A percentile compares a stretch with the other conserved stretches of the same genome.
Evolutionary conservation across 2,113 vertebrate species (phyloP).

Genomic region (Clarias magur): DNA sequence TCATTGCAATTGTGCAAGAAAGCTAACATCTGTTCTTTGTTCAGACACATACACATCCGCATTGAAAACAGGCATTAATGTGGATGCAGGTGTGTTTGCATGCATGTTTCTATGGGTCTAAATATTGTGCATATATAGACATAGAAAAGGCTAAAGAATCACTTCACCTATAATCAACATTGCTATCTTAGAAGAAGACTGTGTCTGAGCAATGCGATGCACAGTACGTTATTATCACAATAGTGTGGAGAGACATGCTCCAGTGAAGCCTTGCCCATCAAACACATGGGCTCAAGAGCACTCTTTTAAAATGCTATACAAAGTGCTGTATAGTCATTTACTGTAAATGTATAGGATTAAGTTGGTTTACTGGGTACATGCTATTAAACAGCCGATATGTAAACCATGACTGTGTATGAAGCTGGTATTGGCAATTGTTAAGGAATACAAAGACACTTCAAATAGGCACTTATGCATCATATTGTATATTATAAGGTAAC

Average conservation of each 20-base stretch:
- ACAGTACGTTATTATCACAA: neutral
- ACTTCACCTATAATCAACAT: neutral
- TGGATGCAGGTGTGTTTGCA: neutral
- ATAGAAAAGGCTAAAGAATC: neutral
- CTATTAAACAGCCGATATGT: constrained; percentile 7
- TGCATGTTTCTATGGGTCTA: neutral
- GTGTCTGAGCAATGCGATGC: neutral
- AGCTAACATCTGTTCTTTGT: constrained; percentile 10
- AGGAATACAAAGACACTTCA: neutral
- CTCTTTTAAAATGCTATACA: neutral
- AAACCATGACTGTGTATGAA: neutral
- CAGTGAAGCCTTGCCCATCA: constrained; percentile 3
- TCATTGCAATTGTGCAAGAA: constrained; percentile 15
- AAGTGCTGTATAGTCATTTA: neutral
- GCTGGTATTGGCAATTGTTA: neutral
- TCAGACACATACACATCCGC: neutral
- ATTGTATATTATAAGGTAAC: neutral
- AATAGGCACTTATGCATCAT: neutral
- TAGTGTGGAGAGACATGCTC: neutral
- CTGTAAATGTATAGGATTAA: constrained; percentile 29
- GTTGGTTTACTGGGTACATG: neutral
- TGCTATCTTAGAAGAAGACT: neutral
- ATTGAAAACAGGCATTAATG: constrained; percentile 15
- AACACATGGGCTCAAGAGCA: neutral
- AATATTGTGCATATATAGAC: neutral